Evolutionary conservation across 2,888 invertebrate species (phyloP).

Genomic region (Drosophila niveifrons): DNA sequence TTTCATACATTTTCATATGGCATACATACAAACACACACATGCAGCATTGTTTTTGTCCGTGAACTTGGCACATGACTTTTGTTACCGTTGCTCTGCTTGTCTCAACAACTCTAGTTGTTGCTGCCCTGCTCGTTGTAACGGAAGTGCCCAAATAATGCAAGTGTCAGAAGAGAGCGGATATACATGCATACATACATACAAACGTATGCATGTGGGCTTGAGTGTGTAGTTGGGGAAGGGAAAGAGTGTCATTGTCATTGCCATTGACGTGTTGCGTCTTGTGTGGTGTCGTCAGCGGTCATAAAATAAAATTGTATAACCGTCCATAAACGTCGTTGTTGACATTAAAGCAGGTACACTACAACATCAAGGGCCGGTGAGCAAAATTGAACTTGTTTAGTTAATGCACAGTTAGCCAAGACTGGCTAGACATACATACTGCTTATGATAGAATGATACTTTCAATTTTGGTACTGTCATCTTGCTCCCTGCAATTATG

Average conservation of each 20-base stretch:
- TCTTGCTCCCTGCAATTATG: too few relatives aligned
- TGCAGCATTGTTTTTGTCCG: conserved; percentile 61
- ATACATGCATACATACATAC: not conserved
- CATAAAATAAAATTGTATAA: conserved; percentile 60
- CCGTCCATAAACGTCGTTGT: conserved; percentile 39
- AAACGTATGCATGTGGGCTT: not conserved
- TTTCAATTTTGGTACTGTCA: conserved; percentile 12
- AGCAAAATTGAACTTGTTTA: conserved; percentile 24
- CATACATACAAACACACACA: conserved; percentile 23
- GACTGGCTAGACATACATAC: not conserved
- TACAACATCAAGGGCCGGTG: conserved; percentile 23
- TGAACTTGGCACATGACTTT: conserved; percentile 79
- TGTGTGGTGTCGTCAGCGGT: conserved; percentile 36
- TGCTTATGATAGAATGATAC: conserved; percentile 16
- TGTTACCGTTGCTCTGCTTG: conserved; percentile 57
- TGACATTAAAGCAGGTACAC: conserved; percentile 22
- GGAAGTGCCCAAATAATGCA: conserved; percentile 59
- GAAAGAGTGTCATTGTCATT: conserved; percentile 31
- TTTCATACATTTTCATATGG: conserved; percentile 67
- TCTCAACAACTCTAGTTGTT: conserved; percentile 4
- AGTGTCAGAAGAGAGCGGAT: conserved; percentile 23
- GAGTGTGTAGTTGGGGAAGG: conserved; percentile 1
- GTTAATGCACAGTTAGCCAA: conserved; percentile 14
- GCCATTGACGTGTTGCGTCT: conserved; percentile 28
- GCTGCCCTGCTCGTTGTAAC: conserved; percentile 57